phyloP scores from a whole-genome alignment of 2,888 invertebrate genomes.

The Carpatolechia fugitivella region DNA sequence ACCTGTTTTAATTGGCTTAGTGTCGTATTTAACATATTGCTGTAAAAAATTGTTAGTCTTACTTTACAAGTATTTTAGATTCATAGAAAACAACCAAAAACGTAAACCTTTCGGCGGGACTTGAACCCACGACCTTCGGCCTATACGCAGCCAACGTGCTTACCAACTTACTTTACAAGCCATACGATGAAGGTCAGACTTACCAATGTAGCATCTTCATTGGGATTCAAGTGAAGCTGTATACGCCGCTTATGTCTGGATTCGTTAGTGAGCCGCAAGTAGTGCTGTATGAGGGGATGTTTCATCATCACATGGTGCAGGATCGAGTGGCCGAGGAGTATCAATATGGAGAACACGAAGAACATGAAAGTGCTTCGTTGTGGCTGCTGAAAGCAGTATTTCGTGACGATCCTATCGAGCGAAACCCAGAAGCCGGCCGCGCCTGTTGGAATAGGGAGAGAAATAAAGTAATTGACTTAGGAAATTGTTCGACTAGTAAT shows the following conservation, averaged over 20 bases:
- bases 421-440: conserved; percentile 94
- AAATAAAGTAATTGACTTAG: neutral
- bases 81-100: too few species aligned
- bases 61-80: too few species aligned
- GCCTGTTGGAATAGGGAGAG: conserved; percentile 70
- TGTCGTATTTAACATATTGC: neutral
- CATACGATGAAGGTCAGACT: too few species aligned
- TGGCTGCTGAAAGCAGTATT: conserved; percentile 87
- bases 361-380: conserved; percentile 91
- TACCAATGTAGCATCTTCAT: conserved; percentile 91
- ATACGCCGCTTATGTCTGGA: conserved; percentile 87
- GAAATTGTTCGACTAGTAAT: too few species aligned
- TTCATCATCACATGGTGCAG: conserved; percentile 88
- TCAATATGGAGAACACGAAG: conserved; percentile 88
- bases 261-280: conserved; percentile 86
- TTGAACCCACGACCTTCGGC: too few species aligned
- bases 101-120: too few species aligned
- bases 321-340: conserved; percentile 87
- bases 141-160: too few species aligned
- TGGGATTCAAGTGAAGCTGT: conserved; percentile 88
- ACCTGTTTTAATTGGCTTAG: too few species aligned
- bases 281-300: conserved; percentile 90
- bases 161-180: too few species aligned
- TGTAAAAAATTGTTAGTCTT: too few species aligned
- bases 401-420: conserved; percentile 89